A percentile compares a stretch with the other conserved stretches of the same genome.
phyloP scores from a whole-genome alignment of 2,888 invertebrate genomes.

The Syrista parreyssii region DNA sequence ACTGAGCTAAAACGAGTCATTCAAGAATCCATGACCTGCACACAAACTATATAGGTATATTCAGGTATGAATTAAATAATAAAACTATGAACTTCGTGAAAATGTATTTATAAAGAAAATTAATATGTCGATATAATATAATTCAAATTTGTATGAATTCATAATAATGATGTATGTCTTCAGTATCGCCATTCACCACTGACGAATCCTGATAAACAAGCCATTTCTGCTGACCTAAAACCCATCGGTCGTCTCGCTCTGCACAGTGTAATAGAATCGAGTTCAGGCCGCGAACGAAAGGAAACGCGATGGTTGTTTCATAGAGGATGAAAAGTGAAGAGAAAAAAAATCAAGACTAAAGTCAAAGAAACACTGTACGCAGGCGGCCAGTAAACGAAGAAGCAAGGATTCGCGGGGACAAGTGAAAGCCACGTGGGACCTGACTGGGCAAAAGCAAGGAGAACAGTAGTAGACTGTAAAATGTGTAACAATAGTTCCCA shows the following conservation, averaged over 20 bases:
- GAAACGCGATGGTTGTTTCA: not conserved
- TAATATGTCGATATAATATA: not conserved
- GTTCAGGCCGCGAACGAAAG: not conserved
- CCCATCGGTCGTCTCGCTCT: not conserved
- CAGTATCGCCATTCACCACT: not conserved
- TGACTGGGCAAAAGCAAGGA: slow-evolving; percentile 33
- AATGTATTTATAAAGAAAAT: not conserved
- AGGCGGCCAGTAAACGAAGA: not conserved
- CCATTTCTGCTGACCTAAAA: not conserved
- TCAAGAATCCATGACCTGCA: not conserved
- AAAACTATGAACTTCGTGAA: too few relatives aligned
- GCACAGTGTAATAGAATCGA: too few relatives aligned
- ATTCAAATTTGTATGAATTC: not conserved
- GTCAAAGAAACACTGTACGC: not conserved
- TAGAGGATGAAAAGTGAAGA: not conserved
- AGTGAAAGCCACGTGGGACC: slow-evolving; percentile 57
- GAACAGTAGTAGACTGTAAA: slow-evolving; percentile 61
- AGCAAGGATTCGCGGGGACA: slow-evolving; percentile 49
- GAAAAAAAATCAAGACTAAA: not conserved
- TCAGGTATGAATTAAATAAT: not conserved
- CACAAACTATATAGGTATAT: not conserved
- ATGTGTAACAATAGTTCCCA: slow-evolving; percentile 66
- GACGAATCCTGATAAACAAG: not conserved
- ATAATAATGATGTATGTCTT: not conserved
- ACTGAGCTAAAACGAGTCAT: not conserved